Conservation (phyloP, 2,797 vertebrate genomes). For the Lepus townsendii region DNA sequence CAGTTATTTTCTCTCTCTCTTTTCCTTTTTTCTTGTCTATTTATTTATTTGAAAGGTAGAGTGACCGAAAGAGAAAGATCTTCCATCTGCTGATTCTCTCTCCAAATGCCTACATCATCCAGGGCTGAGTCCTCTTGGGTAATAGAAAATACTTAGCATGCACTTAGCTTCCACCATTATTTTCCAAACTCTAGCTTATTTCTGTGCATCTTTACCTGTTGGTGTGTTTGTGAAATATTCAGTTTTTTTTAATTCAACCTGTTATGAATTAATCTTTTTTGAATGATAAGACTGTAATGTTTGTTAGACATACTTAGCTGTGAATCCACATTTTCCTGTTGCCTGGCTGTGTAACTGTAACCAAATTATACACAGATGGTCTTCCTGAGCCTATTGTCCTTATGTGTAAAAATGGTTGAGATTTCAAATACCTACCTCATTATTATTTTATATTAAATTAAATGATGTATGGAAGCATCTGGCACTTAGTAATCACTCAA, state of each 20-base stretch:
- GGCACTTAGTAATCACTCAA: neutral
- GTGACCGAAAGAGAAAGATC: too few relatives aligned
- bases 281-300: neutral
- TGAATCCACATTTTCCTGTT: neutral
- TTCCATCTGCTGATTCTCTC: neutral
- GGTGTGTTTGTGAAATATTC: neutral
- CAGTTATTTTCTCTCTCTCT: neutral
- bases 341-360: neutral
- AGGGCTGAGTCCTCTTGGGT: neutral
- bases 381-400: neutral
- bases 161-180: neutral
- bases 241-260: neutral
- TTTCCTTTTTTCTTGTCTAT: too few relatives aligned
- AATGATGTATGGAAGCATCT: neutral
- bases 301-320: neutral
- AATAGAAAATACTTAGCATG: neutral
- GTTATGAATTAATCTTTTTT: neutral
- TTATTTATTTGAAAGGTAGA: too few relatives aligned
- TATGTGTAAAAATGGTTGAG: neutral
- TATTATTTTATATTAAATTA: conserved; percentile 40
- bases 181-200: neutral
- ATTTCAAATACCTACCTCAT: neutral
- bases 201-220: neutral
- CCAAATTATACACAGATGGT: neutral
- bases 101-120: neutral